These are phyloP conservation scores for Acanthis flammea DNA, from an alignment of 2,797 vertebrate species.

Conservation along the genomic window DNA sequence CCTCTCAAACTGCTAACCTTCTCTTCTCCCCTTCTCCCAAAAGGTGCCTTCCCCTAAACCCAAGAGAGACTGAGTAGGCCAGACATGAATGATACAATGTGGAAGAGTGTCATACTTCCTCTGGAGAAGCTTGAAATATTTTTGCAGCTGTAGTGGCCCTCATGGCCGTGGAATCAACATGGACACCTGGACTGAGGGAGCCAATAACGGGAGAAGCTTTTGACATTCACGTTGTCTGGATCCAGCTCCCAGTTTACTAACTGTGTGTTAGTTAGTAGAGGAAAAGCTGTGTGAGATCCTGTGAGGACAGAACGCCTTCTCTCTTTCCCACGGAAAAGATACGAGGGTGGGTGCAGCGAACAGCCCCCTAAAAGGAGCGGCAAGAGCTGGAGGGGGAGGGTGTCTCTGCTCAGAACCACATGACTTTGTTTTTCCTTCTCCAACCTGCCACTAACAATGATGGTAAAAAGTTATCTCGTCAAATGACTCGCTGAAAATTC, in stretches of 20 bases:
- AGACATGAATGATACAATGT: fast-evolving
- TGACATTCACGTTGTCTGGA: fast-evolving
- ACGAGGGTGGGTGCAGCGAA: background rate
- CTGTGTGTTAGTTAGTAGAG: background rate
- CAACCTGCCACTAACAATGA: background rate
- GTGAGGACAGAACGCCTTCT: background rate
- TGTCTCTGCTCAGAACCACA: background rate
- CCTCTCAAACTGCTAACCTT: background rate
- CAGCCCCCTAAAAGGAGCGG: background rate
- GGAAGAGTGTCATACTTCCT: background rate
- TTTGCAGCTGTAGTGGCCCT: background rate
- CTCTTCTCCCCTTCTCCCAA: background rate
- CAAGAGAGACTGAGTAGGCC: background rate
- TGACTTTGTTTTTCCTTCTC: background rate
- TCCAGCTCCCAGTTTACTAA: background rate
- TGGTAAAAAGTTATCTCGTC: background rate
- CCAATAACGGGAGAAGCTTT: background rate
- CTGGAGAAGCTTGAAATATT: background rate
- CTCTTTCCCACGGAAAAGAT: background rate
- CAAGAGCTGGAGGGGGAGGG: background rate
- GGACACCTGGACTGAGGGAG: background rate
- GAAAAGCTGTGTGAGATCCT: background rate
- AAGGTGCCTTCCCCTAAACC: background rate
- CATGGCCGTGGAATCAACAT: fast-evolving
- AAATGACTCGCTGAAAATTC: background rate